A percentile compares a stretch with the other conserved stretches of the same genome.
phyloP scores from a whole-genome alignment of 2,113 vertebrate species.

The Apodemus sylvaticus region DNA sequence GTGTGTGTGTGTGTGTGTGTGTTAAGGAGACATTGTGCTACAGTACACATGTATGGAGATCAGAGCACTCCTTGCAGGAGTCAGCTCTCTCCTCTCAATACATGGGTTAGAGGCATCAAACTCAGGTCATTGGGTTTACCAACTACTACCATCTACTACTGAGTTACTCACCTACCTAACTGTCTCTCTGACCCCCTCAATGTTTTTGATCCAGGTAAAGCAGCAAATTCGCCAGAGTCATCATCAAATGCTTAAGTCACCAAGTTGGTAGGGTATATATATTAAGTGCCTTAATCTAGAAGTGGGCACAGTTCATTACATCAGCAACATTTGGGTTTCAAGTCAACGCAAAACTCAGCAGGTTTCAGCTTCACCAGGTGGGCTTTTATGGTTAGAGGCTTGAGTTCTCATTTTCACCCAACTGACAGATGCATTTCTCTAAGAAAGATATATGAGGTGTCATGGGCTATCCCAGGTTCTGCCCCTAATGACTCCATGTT shows the following conservation, averaged over 20 bases:
- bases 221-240: slow-evolving; percentile 80
- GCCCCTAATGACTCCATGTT: background rate
- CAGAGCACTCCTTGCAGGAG: background rate
- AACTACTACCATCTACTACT: too few relatives aligned
- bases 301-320: slow-evolving; percentile 77
- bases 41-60: background rate
- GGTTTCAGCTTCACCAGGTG: slow-evolving; percentile 76
- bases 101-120: background rate
- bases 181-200: background rate
- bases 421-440: slow-evolving; percentile 78
- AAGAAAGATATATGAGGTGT: slow-evolving; percentile 73
- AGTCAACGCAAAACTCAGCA: slow-evolving; percentile 78
- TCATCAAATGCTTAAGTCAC: slow-evolving; percentile 85
- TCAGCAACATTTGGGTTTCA: slow-evolving; percentile 80
- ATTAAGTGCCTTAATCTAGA: slow-evolving; percentile 85
- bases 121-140: background rate
- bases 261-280: slow-evolving; percentile 78
- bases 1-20: too few relatives aligned
- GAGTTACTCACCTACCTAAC: background rate
- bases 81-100: background rate
- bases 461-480: background rate
- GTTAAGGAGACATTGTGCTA: background rate
- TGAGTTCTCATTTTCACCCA: slow-evolving; percentile 83
- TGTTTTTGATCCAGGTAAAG: slow-evolving; percentile 82
- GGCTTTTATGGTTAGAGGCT: slow-evolving; percentile 77